Conservation (phyloP, 1,140 invertebrate species). For the Phortica variegata region DNA sequence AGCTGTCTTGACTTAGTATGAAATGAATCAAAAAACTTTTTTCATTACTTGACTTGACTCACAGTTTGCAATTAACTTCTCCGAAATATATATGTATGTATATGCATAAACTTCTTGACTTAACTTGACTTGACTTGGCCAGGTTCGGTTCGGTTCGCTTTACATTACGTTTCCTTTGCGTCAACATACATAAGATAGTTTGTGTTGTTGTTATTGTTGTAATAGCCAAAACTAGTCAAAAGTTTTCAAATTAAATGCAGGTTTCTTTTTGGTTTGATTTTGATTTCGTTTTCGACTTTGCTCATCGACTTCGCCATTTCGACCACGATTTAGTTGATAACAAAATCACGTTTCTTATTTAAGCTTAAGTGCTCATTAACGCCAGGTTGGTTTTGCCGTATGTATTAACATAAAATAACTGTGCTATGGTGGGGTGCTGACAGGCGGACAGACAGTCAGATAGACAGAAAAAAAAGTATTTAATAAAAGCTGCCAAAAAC, state of each 20-base stretch:
- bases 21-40: too few species aligned
- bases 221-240: conserved; percentile 13
- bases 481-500: conserved; percentile 15
- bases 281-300: neutral
- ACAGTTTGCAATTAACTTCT: too few species aligned
- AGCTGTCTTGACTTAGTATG: too few species aligned
- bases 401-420: conserved; percentile 49
- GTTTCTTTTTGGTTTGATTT: conserved; percentile 15
- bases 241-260: conserved; percentile 54
- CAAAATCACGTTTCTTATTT: conserved; percentile 55
- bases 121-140: too few species aligned
- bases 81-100: too few species aligned
- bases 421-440: conserved; percentile 5
- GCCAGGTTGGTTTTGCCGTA: conserved; percentile 47
- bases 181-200: too few species aligned
- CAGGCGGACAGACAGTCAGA: conserved; percentile 19
- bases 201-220: too few species aligned
- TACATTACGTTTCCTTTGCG: too few species aligned
- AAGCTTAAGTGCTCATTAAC: conserved; percentile 55
- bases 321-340: conserved; percentile 51
- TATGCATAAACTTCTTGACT: too few species aligned
- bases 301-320: conserved; percentile 2
- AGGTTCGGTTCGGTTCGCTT: too few species aligned
- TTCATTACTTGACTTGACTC: too few species aligned
- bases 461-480: neutral